Evolutionary conservation across 2,888 invertebrate species (phyloP), one percentile per base, ranked within the genome.

Genomic region (Merodon equestris): DNA sequence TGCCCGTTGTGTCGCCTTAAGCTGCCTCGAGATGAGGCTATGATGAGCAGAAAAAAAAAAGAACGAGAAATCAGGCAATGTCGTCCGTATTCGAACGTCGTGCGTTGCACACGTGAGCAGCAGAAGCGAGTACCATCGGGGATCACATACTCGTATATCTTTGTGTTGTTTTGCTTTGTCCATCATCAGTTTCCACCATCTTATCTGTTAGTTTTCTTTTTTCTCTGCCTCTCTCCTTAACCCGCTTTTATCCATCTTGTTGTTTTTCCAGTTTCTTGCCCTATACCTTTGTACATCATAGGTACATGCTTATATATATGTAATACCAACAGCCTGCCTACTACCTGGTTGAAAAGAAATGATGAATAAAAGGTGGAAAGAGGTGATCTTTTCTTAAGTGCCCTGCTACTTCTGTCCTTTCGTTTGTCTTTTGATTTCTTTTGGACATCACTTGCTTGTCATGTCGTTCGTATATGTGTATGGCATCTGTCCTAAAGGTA

Each of bases 111-210:
- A 77, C 77, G 77, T 77, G 77, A 77, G 77, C 57, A 40, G 40
- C 27, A 27, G 27, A 2, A 27, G 27, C 27, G 27, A 27, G 27
- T 27, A 27, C 27, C 27, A 27, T 27, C 27, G n/a, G n/a, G 36
- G 7, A 36, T 36, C 36, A 9, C 36, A 5, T 10, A 36, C 7
- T 36, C 36, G 50, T n/a, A n/a, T n/a, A n/a, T n/a, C n/a, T 57
- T 53, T 72, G 45, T 57, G 70, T 58, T 56, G 67, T 73, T 63
- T 77, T 77, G 42, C 63, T 77, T 72, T 73, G 73, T 77, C 61
- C 73, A 58, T 73, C 67, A 77, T 77, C 77, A 67, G 72, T 77
- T 77, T 42, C 72, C 77, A 77, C 77, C 77, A 73, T 77, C 73
- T 77, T 77, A 72, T 77, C 67, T 57, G 34, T 64, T 71, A 12